Percentiles rank a stretch among this genome's conserved stretches.
These are phyloP conservation scores for Dicrostonyx torquatus DNA, from an alignment of 2,797 vertebrate genomes.

Conservation along the genomic window DNA sequence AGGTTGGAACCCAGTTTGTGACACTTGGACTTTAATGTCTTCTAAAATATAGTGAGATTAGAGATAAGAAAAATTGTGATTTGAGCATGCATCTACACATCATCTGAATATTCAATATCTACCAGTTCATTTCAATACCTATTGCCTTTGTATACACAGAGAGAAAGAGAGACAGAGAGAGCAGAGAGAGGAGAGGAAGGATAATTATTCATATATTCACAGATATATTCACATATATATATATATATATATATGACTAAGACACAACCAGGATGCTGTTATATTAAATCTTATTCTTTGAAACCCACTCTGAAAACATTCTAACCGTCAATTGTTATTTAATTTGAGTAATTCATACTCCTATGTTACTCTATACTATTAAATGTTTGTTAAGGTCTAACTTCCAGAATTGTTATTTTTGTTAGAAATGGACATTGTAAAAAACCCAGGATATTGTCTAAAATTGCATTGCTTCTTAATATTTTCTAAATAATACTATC, in stretches of 20 bases:
- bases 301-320: neutral
- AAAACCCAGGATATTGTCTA: neutral
- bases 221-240: no score
- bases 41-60: neutral
- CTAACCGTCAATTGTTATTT: neutral
- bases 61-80: neutral
- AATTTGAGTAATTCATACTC: neutral
- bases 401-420: neutral
- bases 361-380: neutral
- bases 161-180: neutral
- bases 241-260: no score
- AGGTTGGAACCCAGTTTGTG: neutral
- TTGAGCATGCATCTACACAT: neutral
- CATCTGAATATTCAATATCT: neutral
- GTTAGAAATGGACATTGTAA: slow-evolving; percentile 28
- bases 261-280: neutral
- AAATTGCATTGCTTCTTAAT: neutral
- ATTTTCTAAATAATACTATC: neutral
- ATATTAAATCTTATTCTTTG: neutral
- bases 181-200: neutral
- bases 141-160: neutral
- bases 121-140: neutral
- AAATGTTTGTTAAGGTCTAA: neutral
- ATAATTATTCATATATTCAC: neutral
- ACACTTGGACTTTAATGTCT: neutral